phyloP scores from a whole-genome alignment of 1,140 invertebrate species.

The Listronotus bonariensis region DNA sequence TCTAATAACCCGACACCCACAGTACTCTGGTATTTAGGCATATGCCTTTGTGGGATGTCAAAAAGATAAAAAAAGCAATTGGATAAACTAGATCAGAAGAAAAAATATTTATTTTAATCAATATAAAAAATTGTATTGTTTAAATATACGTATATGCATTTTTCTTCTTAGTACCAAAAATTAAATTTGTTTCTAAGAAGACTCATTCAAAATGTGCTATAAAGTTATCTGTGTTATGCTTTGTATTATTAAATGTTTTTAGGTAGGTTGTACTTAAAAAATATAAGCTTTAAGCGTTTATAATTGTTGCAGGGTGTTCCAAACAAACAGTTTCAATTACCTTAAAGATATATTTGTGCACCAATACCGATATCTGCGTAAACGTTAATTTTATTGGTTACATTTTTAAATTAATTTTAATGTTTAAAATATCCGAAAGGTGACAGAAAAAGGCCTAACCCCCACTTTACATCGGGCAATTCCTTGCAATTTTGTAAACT shows the following conservation, averaged over 20 bases:
- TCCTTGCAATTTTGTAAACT: too few species aligned
- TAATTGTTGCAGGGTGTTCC: neutral
- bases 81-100: neutral
- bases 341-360: too few species aligned
- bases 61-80: too few species aligned
- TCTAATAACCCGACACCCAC: too few species aligned
- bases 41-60: too few species aligned
- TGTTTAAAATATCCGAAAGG: too few species aligned
- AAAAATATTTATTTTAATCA: neutral
- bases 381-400: too few species aligned
- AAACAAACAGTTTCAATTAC: neutral
- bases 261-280: conserved; percentile 14
- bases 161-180: conserved; percentile 1
- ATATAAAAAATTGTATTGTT: conserved; percentile 3
- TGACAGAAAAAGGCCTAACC: too few species aligned
- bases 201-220: conserved; percentile 11
- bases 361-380: too few species aligned
- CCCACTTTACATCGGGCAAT: too few species aligned
- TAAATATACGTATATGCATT: conserved; percentile 3
- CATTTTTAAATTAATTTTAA: too few species aligned
- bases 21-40: too few species aligned
- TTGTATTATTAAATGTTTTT: conserved; percentile 24
- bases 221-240: conserved; percentile 26
- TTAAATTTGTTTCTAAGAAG: neutral
- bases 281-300: conserved; percentile 6